These are phyloP conservation scores for Scaptomyza caliginosa DNA, from an alignment of 2,888 invertebrate species.

Conservation along the genomic window DNA sequence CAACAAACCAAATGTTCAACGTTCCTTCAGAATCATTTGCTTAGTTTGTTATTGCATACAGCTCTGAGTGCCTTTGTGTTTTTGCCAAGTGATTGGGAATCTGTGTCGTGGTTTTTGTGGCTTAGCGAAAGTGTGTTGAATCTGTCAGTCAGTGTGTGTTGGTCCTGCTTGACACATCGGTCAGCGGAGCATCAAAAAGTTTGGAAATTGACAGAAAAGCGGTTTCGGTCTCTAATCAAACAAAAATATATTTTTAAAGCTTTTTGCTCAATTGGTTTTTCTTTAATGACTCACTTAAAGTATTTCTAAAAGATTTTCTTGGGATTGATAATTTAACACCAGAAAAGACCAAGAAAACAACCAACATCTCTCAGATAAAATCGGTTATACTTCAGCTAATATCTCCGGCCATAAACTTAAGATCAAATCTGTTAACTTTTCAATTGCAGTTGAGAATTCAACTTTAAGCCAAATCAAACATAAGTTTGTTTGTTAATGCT, in stretches of 20 bases:
- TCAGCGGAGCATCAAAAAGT: conserved; percentile 27
- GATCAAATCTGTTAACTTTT: background rate
- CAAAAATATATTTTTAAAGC: background rate
- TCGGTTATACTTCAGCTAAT: too few relatives aligned
- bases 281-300: background rate
- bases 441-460: background rate
- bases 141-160: background rate
- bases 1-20: conserved; percentile 65
- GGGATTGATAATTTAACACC: too few relatives aligned
- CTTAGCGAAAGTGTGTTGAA: conserved; percentile 64
- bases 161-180: conserved; percentile 7
- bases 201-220: conserved; percentile 22
- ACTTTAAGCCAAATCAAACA: background rate
- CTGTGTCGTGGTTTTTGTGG: conserved; percentile 55
- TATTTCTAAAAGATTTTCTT: background rate
- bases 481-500: conserved; percentile 1
- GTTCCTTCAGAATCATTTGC: conserved; percentile 67
- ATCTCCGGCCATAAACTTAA: background rate
- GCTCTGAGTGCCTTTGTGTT: conserved; percentile 3
- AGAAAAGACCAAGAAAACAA: too few relatives aligned
- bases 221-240: conserved; percentile 23
- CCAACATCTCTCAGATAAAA: too few relatives aligned
- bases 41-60: conserved; percentile 20
- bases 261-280: background rate
- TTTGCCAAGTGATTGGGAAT: conserved; percentile 42